phyloP scores from a whole-genome alignment of 2,888 invertebrate species.

The Gymnosoma rotundatum region DNA sequence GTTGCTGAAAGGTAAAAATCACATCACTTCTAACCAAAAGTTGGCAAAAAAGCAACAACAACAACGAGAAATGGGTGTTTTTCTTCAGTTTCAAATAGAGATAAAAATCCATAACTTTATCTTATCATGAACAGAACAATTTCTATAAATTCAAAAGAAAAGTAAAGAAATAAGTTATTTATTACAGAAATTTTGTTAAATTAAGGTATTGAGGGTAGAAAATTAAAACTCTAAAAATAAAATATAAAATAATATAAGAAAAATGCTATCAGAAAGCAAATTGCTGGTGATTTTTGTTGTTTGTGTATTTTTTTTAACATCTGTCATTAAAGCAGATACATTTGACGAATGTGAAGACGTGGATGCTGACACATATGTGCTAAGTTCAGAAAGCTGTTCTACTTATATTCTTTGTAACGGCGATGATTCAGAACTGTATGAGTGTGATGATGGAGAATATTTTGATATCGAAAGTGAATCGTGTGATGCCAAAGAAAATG shows the following conservation, averaged over 20 bases:
- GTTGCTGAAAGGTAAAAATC: too few species aligned
- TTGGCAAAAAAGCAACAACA: too few species aligned
- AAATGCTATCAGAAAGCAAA: conserved; percentile 13
- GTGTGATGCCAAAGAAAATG: conserved; percentile 76
- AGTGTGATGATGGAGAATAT: conserved; percentile 76
- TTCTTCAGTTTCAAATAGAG: neutral
- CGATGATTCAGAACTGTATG: conserved; percentile 75
- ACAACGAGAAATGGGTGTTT: too few species aligned
- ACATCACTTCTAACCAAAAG: neutral
- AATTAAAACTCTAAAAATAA: neutral
- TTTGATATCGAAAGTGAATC: conserved; percentile 75
- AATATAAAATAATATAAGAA: neutral
- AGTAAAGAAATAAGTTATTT: conserved; percentile 37
- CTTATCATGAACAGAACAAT: neutral
- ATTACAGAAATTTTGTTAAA: conserved; percentile 3
- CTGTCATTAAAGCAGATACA: conserved; percentile 61
- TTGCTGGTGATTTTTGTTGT: neutral
- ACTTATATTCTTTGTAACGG: conserved; percentile 78
- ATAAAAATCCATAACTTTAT: conserved; percentile 1
- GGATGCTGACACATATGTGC: conserved; percentile 73
- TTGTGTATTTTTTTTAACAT: neutral
- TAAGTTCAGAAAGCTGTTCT: conserved; percentile 75
- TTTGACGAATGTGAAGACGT: conserved; percentile 76
- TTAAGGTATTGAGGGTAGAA: neutral
- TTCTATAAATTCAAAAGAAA: conserved; percentile 54